Percentiles rank a stretch among this genome's conserved stretches.
Evolutionary conservation across 2,888 invertebrate genomes (phyloP).

Genomic region (Hyppa rectilinea): DNA sequence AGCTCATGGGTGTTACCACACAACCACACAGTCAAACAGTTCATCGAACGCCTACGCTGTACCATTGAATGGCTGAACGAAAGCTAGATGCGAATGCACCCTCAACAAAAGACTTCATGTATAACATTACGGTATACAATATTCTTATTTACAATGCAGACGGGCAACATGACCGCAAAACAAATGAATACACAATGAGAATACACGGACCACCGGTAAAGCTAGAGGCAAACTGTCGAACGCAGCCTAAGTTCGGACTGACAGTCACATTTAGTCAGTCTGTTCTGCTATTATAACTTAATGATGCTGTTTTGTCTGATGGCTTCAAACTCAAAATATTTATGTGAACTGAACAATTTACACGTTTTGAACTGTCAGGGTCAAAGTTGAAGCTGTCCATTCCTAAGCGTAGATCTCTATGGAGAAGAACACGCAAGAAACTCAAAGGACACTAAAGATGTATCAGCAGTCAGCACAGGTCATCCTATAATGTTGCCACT

Average conservation of each 20-base stretch:
- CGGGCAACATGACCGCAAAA: conserved; percentile 28
- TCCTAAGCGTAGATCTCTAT: not conserved
- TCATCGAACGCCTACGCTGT: conserved; percentile 9
- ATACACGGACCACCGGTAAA: conserved; percentile 27
- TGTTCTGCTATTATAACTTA: too few relatives aligned
- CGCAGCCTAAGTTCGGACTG: not conserved
- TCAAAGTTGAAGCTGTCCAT: not conserved
- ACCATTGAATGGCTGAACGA: not conserved
- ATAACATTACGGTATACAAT: conserved; percentile 25
- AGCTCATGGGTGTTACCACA: not conserved
- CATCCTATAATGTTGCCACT: too few relatives aligned
- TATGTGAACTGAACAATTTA: not conserved
- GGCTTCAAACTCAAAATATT: not conserved
- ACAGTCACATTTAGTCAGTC: conserved; percentile 4
- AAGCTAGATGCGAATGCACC: conserved; percentile 42
- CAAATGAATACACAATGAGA: conserved; percentile 58
- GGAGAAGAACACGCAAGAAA: not conserved
- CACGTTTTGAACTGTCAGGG: not conserved
- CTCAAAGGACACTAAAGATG: not conserved
- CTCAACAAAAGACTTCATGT: conserved; percentile 30
- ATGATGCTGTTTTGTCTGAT: too few relatives aligned
- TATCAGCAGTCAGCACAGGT: too few relatives aligned
- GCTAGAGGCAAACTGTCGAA: conserved; percentile 11
- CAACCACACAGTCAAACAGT: not conserved
- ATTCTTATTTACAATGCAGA: conserved; percentile 44